Evolutionary conservation across 2,113 vertebrate species (phyloP), one percentile per base, ranked within the genome.

Genomic region (Cinclus cinclus): DNA sequence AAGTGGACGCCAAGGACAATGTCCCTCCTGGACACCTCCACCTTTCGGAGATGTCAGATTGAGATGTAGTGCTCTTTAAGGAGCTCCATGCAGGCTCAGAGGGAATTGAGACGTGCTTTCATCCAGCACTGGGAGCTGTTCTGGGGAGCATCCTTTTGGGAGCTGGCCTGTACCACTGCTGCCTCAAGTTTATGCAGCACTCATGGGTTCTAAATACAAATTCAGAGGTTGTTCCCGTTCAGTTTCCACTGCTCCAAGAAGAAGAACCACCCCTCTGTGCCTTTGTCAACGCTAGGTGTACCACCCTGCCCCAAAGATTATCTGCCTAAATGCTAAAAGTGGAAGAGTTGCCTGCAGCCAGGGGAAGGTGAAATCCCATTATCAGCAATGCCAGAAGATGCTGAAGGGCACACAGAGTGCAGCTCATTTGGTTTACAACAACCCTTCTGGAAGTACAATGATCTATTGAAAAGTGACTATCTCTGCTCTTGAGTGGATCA

Each of bases 401-500:
- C 50, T 81, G 74, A 91, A 96, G 37, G 56, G 55, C 90, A 67
- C 35, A 64, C n/a, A 60, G 10, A 56, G 58, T 74, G 55, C 5
- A 4, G 76, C 50, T 74, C 69, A 37, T 90, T 96, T 96, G 64
- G 71, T 92, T 95, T 89, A 76, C 73, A 90, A 63, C 82, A 90
- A 30, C 87, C 19, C 44, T 80, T 91, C 64, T 91, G 67, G 87
- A 94, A 81, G 78, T 80, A 90, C 77, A 90, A 49, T 71, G 71
- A 80, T 91, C 76, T 89, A 31, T 84, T 5, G 2, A 46, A 83
- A 77, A 81, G 37, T 83, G 55, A 44, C 86, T 95, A 42, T 91
- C 75, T 94, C 81, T 75, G 46, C 73, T 83, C 53, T 67, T 47
- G 84, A 94, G 76, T 83, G 69, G 63, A 75, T 94, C 89, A 90